phyloP scores from a whole-genome alignment of 2,888 invertebrate species.

The Cancer borealis region DNA sequence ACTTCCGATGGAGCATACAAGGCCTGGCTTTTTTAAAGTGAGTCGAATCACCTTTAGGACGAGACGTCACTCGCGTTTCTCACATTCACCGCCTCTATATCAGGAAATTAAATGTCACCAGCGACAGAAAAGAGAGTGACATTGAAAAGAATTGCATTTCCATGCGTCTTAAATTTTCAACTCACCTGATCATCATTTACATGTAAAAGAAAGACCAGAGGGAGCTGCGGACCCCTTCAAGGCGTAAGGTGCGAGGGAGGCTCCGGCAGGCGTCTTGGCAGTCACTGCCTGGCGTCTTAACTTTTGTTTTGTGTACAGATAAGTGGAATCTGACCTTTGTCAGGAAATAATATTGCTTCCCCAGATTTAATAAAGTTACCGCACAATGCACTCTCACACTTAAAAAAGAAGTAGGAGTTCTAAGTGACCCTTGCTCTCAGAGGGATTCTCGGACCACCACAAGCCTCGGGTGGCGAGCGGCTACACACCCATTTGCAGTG shows the following conservation, averaged over 20 bases:
- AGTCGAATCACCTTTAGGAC: not conserved
- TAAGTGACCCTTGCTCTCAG: not conserved
- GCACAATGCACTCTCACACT: constrained; percentile 15
- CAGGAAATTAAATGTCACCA: constrained; percentile 43
- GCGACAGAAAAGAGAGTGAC: constrained; percentile 29
- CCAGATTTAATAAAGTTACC: constrained; percentile 25
- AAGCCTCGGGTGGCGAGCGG: constrained; percentile 15
- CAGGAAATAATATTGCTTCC: not conserved
- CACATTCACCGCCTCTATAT: constrained; percentile 23
- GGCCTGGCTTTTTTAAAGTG: not conserved
- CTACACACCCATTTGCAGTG: constrained; percentile 25
- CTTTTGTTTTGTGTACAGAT: not conserved
- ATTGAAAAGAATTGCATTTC: constrained; percentile 37
- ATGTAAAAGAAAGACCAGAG: constrained; percentile 24
- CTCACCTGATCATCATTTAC: constrained; percentile 22
- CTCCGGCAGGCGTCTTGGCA: not conserved
- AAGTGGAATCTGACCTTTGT: not conserved
- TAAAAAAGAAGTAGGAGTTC: not conserved
- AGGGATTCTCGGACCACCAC: not conserved
- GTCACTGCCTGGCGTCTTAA: not conserved
- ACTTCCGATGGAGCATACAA: not conserved
- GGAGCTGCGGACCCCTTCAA: not conserved
- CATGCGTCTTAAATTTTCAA: constrained; percentile 32
- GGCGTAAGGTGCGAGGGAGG: not conserved
- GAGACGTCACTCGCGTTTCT: constrained; percentile 7